Evolutionary conservation across 2,797 vertebrate genomes (phyloP).

Genomic region (Buceros bicornis): DNA sequence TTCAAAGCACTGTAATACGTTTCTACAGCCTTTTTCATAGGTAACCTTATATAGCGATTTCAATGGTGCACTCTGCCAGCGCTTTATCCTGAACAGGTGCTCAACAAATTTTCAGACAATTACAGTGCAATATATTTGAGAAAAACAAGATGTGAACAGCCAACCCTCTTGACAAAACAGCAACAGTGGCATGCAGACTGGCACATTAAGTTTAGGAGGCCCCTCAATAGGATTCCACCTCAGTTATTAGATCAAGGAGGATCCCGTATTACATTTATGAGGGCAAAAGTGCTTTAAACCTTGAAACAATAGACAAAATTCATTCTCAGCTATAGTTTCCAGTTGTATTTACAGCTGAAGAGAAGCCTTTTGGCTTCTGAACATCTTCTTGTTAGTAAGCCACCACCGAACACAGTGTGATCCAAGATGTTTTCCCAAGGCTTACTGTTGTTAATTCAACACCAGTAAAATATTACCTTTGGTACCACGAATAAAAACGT

Average conservation of each 20-base stretch:
- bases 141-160: conserved; percentile 12
- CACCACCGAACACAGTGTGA: conserved; percentile 24
- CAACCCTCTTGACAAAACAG: neutral
- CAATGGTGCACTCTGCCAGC: neutral
- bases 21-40: conserved; percentile 4
- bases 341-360: conserved; percentile 6
- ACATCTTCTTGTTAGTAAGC: conserved; percentile 26
- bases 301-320: neutral
- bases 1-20: neutral
- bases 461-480: conserved; percentile 54
- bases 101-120: conserved; percentile 10
- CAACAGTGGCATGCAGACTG: neutral
- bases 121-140: neutral
- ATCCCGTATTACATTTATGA: neutral
- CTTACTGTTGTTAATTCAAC: conserved; percentile 20
- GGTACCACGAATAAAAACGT: conserved; percentile 38
- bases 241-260: neutral
- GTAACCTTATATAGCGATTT: conserved; percentile 51
- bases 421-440: conserved; percentile 58
- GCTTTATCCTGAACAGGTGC: conserved; percentile 61
- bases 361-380: conserved; percentile 9
- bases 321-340: conserved; percentile 25
- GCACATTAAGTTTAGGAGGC: neutral
- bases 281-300: neutral
- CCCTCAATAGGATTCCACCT: neutral